Evolutionary conservation across 2,888 invertebrate genomes (phyloP).

Genomic region (Anorthoa munda): DNA sequence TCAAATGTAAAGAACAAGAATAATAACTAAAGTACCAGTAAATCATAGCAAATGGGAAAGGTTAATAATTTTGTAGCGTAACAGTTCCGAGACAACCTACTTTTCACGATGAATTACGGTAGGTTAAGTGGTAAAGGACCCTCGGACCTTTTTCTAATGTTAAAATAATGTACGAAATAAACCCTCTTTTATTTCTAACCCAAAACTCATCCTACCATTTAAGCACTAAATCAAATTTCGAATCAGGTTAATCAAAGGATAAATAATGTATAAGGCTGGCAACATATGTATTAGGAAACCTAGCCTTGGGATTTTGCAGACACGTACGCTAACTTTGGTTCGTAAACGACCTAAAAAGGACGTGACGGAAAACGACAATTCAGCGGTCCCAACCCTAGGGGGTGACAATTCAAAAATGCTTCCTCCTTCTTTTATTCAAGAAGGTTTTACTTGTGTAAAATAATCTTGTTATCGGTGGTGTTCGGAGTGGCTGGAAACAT

Average conservation of each 20-base stretch:
- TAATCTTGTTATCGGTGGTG: constrained; percentile 39
- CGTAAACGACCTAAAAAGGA: constrained; percentile 51
- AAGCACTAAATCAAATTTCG: constrained; percentile 33
- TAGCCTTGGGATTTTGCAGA: constrained; percentile 43
- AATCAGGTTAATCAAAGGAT: constrained; percentile 23
- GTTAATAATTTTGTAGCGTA: constrained; percentile 21
- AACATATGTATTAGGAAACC: constrained; percentile 37
- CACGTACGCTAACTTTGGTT: constrained; percentile 59
- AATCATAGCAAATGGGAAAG: not conserved
- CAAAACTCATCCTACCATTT: constrained; percentile 11
- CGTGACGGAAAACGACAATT: constrained; percentile 63
- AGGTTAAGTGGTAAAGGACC: constrained; percentile 23
- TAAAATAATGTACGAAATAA: constrained; percentile 25
- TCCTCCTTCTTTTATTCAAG: constrained; percentile 46
- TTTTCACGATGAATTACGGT: constrained; percentile 36
- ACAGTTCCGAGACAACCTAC: constrained; percentile 25
- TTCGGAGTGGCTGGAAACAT: constrained; percentile 38
- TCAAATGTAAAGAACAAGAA: not conserved
- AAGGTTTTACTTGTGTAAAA: constrained; percentile 52
- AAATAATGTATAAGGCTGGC: constrained; percentile 45
- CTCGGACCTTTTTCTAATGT: constrained; percentile 27
- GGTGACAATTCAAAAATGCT: constrained; percentile 56
- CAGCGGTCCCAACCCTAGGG: constrained; percentile 43
- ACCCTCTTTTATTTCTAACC: constrained; percentile 29
- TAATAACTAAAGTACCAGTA: not conserved